Evolutionary conservation across 2,797 vertebrate genomes (phyloP), one percentile per base, ranked within the genome.

Genomic region (Gallinago stenura): DNA sequence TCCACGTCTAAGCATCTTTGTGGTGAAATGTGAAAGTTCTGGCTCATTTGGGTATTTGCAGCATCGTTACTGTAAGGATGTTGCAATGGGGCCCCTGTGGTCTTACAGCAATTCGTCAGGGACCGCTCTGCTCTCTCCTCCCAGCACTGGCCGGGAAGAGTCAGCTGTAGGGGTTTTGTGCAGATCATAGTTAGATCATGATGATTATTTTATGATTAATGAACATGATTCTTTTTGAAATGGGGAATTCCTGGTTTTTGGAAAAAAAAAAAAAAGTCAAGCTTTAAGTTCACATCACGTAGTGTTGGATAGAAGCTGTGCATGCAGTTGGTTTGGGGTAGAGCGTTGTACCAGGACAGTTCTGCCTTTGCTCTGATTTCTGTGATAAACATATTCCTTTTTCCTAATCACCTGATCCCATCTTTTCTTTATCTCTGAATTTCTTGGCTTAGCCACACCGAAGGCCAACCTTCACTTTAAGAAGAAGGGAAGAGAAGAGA

Each of bases 51-150:
- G 30, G 22, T 82, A 1, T 25, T 62, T 45, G 58, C 35, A 48
- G 30, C 25, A 7, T 28, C 1, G 0, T 69, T 53, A 9, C 1
- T 37, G 28, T 45, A 31, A 78, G 65, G 15, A 0, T 6, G 37
- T 61, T 31, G 43, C 20, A 14, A 1, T 7, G 26, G 33, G 10
- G 58, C 19, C 14, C 1, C 37, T 24, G n/a, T 43, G 53, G 18
- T 30, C 12, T 24, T 17, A 4, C 11, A 15, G 45, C 35, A 41
- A 2, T n/a, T 21, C 10, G 21, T 37, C 3, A 10, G 33, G 31
- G 50, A 6, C 15, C 25, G 43, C 1, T 4, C n/a, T 20, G 16
- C n/a, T 54, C 56, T 25, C 37, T 28, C 4, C 2, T 8, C 17
- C 35, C 28, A 15, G 21, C 15, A 1, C 25, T 15, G 25, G 15